A percentile compares a stretch with the other conserved stretches of the same genome.
phyloP scores from a whole-genome alignment of 1,140 invertebrate genomes.

The Nilaparvata lugens region DNA sequence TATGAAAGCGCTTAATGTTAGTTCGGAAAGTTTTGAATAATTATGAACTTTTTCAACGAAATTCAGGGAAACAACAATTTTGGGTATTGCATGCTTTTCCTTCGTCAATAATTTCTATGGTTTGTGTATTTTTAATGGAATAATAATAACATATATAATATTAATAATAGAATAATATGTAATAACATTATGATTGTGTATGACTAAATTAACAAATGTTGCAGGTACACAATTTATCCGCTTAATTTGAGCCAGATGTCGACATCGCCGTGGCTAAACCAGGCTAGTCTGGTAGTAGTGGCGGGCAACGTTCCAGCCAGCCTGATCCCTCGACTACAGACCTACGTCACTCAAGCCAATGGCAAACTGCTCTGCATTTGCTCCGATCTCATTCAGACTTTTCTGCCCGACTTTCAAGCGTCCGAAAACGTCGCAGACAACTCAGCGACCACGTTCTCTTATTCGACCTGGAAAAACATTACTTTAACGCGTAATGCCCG shows the following conservation, averaged over 20 bases:
- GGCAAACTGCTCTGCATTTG: constrained; percentile 70
- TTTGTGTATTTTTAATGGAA: no score
- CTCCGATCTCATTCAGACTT: constrained; percentile 66
- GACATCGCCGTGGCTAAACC: constrained; percentile 56
- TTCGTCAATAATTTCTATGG: no score
- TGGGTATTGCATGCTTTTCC: no score
- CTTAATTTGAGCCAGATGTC: constrained; percentile 51
- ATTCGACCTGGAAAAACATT: constrained; percentile 70
- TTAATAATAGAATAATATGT: no score
- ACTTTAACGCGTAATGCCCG: constrained; percentile 79
- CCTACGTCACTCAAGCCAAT: constrained; percentile 57
- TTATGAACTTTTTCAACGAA: no score
- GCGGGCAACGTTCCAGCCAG: constrained; percentile 59
- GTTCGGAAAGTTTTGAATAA: no score
- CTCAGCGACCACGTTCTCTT: constrained; percentile 73
- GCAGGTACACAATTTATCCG: constrained; percentile 65
- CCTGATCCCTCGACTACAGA: constrained; percentile 52
- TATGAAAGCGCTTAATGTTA: no score
- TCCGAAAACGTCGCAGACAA: constrained; percentile 66
- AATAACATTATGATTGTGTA: no score
- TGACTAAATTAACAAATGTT: no score
- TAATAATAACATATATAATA: no score
- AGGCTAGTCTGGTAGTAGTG: constrained; percentile 63
- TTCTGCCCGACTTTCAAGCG: constrained; percentile 68
- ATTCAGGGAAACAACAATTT: no score